Evolutionary conservation across 2,797 vertebrate genomes (phyloP).

Genomic region (Arremon brunneinucha): DNA sequence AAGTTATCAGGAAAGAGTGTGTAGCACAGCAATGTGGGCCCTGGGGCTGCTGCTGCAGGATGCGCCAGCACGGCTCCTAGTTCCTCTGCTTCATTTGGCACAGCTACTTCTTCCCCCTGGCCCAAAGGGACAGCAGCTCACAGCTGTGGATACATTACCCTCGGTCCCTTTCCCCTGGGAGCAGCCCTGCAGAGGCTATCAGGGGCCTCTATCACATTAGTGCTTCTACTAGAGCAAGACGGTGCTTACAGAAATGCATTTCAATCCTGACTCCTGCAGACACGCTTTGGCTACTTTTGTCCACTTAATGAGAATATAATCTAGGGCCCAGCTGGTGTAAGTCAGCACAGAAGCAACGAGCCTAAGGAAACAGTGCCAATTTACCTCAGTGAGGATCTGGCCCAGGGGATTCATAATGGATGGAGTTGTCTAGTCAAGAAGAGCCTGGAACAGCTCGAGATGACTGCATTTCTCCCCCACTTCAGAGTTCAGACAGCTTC

Average conservation of each 20-base stretch:
- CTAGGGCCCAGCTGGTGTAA: constrained; percentile 22
- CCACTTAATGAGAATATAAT: constrained; percentile 45
- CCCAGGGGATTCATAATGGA: constrained; percentile 58
- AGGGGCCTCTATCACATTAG: not conserved
- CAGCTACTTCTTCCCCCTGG: not conserved
- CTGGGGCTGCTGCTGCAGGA: not conserved
- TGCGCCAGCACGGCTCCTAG: accelerated
- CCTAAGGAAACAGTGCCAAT: not conserved
- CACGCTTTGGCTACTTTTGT: not conserved
- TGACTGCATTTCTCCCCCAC: not conserved
- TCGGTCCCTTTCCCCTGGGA: not conserved
- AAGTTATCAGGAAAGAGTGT: not conserved
- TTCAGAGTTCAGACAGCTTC: not conserved
- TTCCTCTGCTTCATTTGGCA: not conserved
- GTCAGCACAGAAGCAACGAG: not conserved
- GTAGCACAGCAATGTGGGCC: not conserved
- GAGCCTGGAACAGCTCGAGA: not conserved
- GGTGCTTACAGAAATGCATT: constrained; percentile 4
- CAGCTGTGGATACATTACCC: not conserved
- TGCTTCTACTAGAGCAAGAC: not conserved
- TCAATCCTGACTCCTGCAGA: not conserved
- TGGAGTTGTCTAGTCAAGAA: constrained; percentile 27
- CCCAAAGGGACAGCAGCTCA: not conserved
- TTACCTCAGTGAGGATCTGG: constrained; percentile 2
- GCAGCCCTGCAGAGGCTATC: not conserved